These are phyloP conservation scores for Danio kyathit DNA, from an alignment of 2,797 vertebrate species.

Conservation along the genomic window DNA sequence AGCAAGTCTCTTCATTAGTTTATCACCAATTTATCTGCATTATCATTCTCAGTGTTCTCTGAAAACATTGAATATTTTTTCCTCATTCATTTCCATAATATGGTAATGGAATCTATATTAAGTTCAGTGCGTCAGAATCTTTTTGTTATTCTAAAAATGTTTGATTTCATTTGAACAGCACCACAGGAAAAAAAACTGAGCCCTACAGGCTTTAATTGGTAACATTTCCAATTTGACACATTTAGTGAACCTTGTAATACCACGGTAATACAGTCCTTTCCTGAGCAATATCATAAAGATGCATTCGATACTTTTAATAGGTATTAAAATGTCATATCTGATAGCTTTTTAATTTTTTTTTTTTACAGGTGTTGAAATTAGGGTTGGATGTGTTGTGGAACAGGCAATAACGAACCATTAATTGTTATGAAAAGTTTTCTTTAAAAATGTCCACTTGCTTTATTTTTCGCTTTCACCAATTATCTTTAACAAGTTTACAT, in stretches of 20 bases:
- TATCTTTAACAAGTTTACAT: background rate
- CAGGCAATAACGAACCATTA: background rate
- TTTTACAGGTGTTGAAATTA: background rate
- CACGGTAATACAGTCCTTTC: background rate
- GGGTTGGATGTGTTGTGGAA: background rate
- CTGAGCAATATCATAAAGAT: background rate
- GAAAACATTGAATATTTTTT: background rate
- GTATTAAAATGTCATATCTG: constrained; percentile 9
- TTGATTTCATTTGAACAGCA: background rate
- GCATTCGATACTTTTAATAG: background rate
- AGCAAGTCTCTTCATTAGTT: constrained; percentile 48
- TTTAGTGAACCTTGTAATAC: constrained; percentile 30
- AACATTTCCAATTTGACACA: constrained; percentile 42
- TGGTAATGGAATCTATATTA: background rate
- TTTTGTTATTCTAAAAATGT: background rate
- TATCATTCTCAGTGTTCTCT: background rate
- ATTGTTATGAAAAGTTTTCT: background rate
- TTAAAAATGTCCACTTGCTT: background rate
- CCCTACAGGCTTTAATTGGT: constrained; percentile 1
- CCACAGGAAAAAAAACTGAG: background rate
- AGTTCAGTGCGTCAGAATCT: background rate
- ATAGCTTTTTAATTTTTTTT: background rate
- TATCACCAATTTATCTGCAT: constrained; percentile 4
- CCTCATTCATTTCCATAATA: background rate
- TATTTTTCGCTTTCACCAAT: background rate